Evolutionary conservation across 2,888 invertebrate genomes (phyloP).

Genomic region (Parnassius apollo): DNA sequence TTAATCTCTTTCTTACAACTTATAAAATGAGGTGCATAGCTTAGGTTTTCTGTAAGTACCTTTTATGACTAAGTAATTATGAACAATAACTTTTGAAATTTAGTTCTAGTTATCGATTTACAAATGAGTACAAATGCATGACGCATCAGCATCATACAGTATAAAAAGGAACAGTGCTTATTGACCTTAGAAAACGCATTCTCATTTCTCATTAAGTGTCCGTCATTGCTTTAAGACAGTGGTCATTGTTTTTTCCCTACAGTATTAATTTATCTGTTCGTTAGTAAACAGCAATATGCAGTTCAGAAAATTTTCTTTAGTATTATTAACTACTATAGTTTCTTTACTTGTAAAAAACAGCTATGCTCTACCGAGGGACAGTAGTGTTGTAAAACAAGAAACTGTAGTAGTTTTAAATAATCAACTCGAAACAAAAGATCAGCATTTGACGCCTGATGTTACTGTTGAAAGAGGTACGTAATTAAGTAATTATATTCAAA

Average conservation of each 20-base stretch:
- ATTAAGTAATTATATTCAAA: background rate
- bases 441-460: conserved; percentile 2
- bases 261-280: conserved; percentile 2
- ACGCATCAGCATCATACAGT: conserved; percentile 13
- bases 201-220: conserved; percentile 19
- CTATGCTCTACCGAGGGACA: conserved; percentile 17
- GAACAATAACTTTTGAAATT: background rate
- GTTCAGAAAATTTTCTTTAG: conserved; percentile 10
- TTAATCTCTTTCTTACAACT: too few relatives aligned
- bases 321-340: conserved; percentile 7
- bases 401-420: conserved; percentile 11
- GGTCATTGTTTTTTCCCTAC: conserved; percentile 6
- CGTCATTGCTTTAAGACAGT: conserved; percentile 7
- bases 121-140: conserved; percentile 16
- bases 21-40: too few relatives aligned
- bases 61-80: conserved; percentile 4
- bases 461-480: conserved; percentile 10
- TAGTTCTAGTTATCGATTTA: background rate
- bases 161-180: conserved; percentile 12
- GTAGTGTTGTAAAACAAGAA: conserved; percentile 16
- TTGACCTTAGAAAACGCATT: conserved; percentile 22
- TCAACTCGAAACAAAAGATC: conserved; percentile 7
- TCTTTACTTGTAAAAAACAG: conserved; percentile 15
- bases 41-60: too few relatives aligned
- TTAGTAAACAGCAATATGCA: conserved; percentile 12